Evolutionary conservation across 2,797 vertebrate genomes (phyloP).

Genomic region (Podarcis siculus): DNA sequence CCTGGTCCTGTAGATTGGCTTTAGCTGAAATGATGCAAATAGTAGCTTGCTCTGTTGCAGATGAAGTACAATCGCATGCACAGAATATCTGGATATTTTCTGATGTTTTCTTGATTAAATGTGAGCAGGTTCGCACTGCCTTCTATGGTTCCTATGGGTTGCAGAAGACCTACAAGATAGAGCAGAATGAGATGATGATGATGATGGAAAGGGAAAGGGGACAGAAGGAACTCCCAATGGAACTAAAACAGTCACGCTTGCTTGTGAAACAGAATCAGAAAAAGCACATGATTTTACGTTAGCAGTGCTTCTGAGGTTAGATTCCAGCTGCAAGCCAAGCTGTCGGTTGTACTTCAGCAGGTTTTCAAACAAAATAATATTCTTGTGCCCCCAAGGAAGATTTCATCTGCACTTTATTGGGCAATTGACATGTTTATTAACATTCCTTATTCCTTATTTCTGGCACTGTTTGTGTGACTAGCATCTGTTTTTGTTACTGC

Average conservation of each 20-base stretch:
- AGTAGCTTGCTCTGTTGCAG: not conserved
- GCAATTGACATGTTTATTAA: too few relatives aligned
- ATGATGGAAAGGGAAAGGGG: not conserved
- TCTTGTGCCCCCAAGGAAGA: too few relatives aligned
- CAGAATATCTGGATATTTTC: not conserved
- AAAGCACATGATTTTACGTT: not conserved
- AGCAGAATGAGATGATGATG: not conserved
- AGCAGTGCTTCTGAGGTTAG: not conserved
- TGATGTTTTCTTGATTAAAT: not conserved
- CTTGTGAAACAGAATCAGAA: not conserved
- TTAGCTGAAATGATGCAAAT: conserved; percentile 21
- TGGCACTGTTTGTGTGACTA: too few relatives aligned
- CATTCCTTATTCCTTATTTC: too few relatives aligned
- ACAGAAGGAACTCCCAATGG: not conserved
- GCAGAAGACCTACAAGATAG: not conserved
- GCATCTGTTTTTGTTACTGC: too few relatives aligned
- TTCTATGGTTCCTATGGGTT: not conserved
- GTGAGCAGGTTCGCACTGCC: not conserved
- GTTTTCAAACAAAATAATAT: too few relatives aligned
- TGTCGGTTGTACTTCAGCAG: too few relatives aligned
- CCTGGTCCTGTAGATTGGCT: conserved; percentile 2
- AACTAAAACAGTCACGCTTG: not conserved
- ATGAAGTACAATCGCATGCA: not conserved
- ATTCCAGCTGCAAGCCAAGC: not conserved
- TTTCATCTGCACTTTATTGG: too few relatives aligned